phyloP scores from a whole-genome alignment of 2,797 vertebrate species.

The Hoplostethus atlanticus region DNA sequence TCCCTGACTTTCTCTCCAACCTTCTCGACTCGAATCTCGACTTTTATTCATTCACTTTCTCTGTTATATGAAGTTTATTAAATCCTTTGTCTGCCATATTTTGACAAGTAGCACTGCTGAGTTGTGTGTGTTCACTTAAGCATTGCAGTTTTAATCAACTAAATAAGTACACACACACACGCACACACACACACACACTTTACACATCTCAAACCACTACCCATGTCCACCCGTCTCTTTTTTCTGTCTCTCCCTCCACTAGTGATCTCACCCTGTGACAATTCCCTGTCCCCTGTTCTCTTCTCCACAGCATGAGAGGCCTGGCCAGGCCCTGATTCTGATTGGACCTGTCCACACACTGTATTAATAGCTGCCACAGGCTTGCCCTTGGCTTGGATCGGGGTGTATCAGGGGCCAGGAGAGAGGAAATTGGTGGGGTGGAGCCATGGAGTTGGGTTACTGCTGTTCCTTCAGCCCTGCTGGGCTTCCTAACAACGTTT shows the following conservation, averaged over 20 bases:
- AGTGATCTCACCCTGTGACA: conserved; percentile 23
- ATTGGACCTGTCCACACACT: conserved; percentile 71
- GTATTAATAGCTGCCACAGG: conserved; percentile 79
- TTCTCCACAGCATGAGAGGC: conserved; percentile 60
- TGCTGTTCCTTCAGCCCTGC: conserved; percentile 24
- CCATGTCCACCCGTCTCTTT: neutral
- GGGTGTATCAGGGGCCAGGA: conserved; percentile 33
- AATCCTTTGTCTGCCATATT: neutral
- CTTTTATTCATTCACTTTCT: conserved; percentile 40
- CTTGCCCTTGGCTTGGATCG: conserved; percentile 54
- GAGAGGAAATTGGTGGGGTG: conserved; percentile 11
- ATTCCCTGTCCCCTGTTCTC: conserved; percentile 33
- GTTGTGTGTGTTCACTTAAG: conserved; percentile 31
- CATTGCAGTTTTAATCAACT: conserved; percentile 22
- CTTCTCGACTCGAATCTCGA: conserved; percentile 34
- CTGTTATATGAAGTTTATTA: conserved; percentile 24
- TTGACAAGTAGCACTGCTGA: conserved; percentile 34
- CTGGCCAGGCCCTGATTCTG: conserved; percentile 57
- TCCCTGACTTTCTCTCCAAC: conserved; percentile 11
- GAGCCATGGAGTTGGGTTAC: conserved; percentile 30
- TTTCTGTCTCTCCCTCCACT: neutral
- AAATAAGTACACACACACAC: conserved; percentile 1
- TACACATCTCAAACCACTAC: conserved; percentile 10
- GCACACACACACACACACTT: conserved; percentile 1
- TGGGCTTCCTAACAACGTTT: conserved; percentile 34